phyloP scores from a whole-genome alignment of 2,797 vertebrate species.

The Sebastes minor region DNA sequence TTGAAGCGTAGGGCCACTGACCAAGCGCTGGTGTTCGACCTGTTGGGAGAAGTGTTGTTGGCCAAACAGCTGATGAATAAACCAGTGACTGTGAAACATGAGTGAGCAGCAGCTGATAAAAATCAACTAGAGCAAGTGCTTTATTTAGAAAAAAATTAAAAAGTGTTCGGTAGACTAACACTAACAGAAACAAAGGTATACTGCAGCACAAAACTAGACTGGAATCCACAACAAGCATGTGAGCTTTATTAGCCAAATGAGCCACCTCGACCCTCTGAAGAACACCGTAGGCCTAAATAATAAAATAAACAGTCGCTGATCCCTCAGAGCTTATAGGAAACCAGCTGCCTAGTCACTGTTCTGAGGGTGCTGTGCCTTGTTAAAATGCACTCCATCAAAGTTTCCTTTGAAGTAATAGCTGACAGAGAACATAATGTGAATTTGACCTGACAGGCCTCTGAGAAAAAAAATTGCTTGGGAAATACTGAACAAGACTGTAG shows the following conservation, averaged over 20 bases:
- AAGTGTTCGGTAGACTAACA: not conserved
- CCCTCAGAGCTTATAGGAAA: slow-evolving; percentile 45
- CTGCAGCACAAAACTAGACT: not conserved
- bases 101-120: not conserved
- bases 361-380: slow-evolving; percentile 59
- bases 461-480: slow-evolving; percentile 48
- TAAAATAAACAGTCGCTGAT: slow-evolving; percentile 44
- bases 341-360: slow-evolving; percentile 42
- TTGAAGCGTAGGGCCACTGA: not conserved
- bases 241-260: slow-evolving; percentile 38
- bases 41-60: not conserved
- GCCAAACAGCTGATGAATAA: not conserved
- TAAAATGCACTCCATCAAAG: slow-evolving; percentile 76
- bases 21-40: no score
- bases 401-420: slow-evolving; percentile 71
- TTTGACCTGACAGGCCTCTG: slow-evolving; percentile 59
- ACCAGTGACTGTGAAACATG: not conserved
- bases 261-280: slow-evolving; percentile 26
- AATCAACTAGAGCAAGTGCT: not conserved
- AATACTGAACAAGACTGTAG: slow-evolving; percentile 35
- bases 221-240: not conserved
- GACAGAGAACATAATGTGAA: slow-evolving; percentile 73
- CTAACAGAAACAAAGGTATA: not conserved
- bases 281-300: slow-evolving; percentile 34
- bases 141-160: not conserved